Conservation (phyloP, 2,888 invertebrate genomes). For the Orthonevra nobilis region DNA sequence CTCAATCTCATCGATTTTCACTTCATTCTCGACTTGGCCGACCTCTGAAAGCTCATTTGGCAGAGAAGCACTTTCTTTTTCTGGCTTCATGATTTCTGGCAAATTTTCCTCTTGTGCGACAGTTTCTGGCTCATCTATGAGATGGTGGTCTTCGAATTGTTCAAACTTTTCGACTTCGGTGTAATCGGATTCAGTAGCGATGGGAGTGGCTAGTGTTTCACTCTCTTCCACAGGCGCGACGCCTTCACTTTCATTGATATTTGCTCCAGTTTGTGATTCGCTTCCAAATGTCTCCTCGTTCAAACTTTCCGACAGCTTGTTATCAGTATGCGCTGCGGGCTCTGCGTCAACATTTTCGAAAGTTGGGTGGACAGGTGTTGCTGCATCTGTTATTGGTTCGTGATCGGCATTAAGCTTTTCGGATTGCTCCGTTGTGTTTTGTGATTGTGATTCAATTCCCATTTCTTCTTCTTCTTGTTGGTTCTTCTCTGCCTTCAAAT, state of each 20-base stretch:
- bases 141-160: constrained; percentile 48
- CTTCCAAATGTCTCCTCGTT: constrained; percentile 23
- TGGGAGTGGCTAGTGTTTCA: constrained; percentile 73
- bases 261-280: constrained; percentile 43
- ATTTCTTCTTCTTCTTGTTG: constrained; percentile 32
- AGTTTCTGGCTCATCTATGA: constrained; percentile 24
- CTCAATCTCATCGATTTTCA: no score
- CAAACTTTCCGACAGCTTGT: constrained; percentile 16
- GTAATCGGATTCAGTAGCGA: constrained; percentile 47
- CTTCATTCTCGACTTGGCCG: no score
- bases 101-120: constrained; percentile 13
- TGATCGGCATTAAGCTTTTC: constrained; percentile 33
- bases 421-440: background rate
- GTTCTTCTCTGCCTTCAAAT: background rate
- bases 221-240: constrained; percentile 68
- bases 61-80: background rate
- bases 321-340: constrained; percentile 33
- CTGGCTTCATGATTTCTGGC: background rate
- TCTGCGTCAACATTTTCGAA: constrained; percentile 53
- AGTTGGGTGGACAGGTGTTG: constrained; percentile 60
- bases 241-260: constrained; percentile 68
- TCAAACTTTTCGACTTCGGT: constrained; percentile 63
- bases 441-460: constrained; percentile 27
- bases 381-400: constrained; percentile 25
- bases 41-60: background rate